phyloP scores from a whole-genome alignment of 2,113 vertebrate species.

The Malurus cyaneus region DNA sequence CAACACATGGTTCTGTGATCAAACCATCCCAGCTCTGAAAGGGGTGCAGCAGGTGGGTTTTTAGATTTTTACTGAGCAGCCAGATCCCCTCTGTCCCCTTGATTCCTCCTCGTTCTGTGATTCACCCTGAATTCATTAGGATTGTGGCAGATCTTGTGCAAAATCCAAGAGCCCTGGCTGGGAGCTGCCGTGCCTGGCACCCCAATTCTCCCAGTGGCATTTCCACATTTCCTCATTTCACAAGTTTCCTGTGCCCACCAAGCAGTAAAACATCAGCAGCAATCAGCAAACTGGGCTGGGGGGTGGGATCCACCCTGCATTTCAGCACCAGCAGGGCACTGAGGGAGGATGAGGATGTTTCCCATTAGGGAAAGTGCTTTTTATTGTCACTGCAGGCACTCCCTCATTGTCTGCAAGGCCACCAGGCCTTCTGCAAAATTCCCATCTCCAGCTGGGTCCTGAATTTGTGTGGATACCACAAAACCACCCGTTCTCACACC shows the following conservation, averaged over 20 bases:
- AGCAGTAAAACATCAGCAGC: neutral
- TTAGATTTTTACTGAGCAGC: neutral
- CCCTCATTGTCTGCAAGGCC: neutral
- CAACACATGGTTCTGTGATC: neutral
- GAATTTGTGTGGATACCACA: neutral
- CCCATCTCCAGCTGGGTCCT: neutral
- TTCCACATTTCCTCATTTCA: neutral
- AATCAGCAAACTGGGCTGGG: neutral
- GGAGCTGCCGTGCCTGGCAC: neutral
- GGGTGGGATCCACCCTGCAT: neutral
- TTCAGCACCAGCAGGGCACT: neutral
- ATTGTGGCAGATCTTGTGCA: neutral
- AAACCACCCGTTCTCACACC: neutral
- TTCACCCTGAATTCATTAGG: neutral
- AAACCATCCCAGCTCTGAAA: neutral
- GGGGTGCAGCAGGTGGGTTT: neutral
- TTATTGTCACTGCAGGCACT: neutral
- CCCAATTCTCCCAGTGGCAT: neutral
- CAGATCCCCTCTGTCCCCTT: neutral
- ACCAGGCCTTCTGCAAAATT: neutral
- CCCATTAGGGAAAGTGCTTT: slow-evolving; percentile 50
- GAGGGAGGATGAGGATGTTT: neutral
- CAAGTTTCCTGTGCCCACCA: neutral
- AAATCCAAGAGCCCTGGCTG: neutral
- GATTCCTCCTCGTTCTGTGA: neutral